These are phyloP conservation scores for Tortricodes alternella DNA, from an alignment of 2,888 invertebrate genomes.

Conservation along the genomic window DNA sequence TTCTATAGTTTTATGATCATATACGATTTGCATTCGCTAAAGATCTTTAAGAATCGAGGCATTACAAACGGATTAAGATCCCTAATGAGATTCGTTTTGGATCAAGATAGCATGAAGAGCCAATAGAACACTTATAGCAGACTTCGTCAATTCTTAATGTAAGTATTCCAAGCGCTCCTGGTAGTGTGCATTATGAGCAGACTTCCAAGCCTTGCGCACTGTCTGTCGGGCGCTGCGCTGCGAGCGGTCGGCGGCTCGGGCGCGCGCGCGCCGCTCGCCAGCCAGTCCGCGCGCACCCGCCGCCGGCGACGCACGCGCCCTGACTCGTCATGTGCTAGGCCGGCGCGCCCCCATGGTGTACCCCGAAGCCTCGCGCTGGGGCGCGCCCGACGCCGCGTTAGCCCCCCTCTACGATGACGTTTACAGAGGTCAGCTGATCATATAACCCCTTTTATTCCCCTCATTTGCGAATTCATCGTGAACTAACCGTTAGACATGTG, in stretches of 20 bases:
- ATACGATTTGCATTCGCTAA: too few species aligned
- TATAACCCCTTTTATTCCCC: neutral
- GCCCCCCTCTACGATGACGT: conserved; percentile 86
- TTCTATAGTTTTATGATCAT: too few species aligned
- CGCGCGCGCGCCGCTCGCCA: conserved; percentile 17
- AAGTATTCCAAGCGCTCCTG: neutral
- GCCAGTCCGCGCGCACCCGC: conserved; percentile 71
- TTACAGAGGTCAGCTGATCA: conserved; percentile 83
- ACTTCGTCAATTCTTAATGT: too few species aligned
- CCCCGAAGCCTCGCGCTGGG: conserved; percentile 84
- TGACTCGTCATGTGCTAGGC: conserved; percentile 60
- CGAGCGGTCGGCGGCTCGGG: conserved; percentile 9
- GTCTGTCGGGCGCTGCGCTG: conserved; percentile 4
- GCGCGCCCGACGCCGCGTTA: conserved; percentile 84
- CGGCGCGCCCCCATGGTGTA: conserved; percentile 82
- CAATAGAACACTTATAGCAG: too few species aligned
- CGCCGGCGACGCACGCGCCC: conserved; percentile 69
- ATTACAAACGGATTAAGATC: too few species aligned
- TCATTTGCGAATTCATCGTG: neutral
- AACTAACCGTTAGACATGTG: neutral
- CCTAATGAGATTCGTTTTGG: too few species aligned
- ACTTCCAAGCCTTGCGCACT: neutral
- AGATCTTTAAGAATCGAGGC: too few species aligned
- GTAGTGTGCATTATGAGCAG: conserved; percentile 28
- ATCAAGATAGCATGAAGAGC: too few species aligned